Evolutionary conservation across 2,888 invertebrate species (phyloP).

Genomic region (Achlya flavicornis): DNA sequence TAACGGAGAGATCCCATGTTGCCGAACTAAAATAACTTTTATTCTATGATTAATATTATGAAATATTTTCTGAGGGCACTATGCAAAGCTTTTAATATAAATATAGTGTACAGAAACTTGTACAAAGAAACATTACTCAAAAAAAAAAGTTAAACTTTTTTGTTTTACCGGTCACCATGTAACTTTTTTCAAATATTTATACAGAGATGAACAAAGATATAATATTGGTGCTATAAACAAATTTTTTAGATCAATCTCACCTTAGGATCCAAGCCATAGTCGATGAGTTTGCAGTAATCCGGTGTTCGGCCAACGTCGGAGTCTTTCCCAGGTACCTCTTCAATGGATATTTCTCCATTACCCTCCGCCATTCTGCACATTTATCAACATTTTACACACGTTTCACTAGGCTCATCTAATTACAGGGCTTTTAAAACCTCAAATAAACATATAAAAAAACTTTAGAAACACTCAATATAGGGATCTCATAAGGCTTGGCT

Average conservation of each 20-base stretch:
- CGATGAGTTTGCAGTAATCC: slow-evolving; percentile 96
- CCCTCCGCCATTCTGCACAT: slow-evolving; percentile 92
- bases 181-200: not conserved
- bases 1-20: not conserved
- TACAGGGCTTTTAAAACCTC: slow-evolving; percentile 34
- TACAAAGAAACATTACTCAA: not conserved
- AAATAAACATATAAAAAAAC: slow-evolving; percentile 41
- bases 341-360: slow-evolving; percentile 92
- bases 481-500: slow-evolving; percentile 56
- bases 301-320: slow-evolving; percentile 90
- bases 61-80: not conserved
- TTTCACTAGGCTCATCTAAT: slow-evolving; percentile 59
- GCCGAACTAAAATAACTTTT: not conserved
- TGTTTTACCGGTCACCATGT: not conserved
- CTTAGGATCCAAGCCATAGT: slow-evolving; percentile 97
- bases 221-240: not conserved
- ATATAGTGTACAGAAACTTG: not conserved
- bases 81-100: not conserved
- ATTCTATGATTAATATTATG: not conserved
- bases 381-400: slow-evolving; percentile 70
- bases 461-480: slow-evolving; percentile 47
- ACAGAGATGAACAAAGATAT: slow-evolving; percentile 6
- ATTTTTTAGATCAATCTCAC: slow-evolving; percentile 66
- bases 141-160: not conserved
- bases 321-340: slow-evolving; percentile 87